A percentile compares a stretch with the other conserved stretches of the same genome.
Conservation (phyloP, 2,888 invertebrate species). For the Tetragnatha montana region DNA sequence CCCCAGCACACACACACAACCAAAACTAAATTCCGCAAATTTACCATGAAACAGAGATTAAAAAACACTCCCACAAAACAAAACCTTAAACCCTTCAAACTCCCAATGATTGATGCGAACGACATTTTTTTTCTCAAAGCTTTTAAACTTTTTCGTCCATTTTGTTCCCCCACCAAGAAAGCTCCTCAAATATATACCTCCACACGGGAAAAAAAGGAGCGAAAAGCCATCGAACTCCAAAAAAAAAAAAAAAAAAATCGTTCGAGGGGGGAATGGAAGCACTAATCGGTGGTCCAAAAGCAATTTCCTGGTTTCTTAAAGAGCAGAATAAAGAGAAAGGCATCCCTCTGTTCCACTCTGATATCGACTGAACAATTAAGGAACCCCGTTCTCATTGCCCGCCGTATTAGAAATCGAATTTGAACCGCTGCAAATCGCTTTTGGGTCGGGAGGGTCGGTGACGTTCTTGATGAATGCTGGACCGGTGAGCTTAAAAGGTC, state of each 20-base stretch:
- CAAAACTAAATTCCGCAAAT: no score
- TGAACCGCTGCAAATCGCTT: slow-evolving; percentile 7
- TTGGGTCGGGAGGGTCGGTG: background rate
- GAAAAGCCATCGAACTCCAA: slow-evolving; percentile 4
- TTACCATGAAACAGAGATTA: no score
- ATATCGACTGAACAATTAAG: slow-evolving; percentile 57
- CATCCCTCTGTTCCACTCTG: slow-evolving; percentile 18
- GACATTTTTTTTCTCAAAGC: background rate
- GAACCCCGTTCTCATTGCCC: slow-evolving; percentile 15
- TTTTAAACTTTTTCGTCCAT: background rate
- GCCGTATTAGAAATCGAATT: slow-evolving; percentile 29
- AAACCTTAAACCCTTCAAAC: background rate
- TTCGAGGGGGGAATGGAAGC: slow-evolving; percentile 9
- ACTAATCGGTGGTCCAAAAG: slow-evolving; percentile 47
- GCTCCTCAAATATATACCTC: background rate
- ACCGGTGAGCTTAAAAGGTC: background rate
- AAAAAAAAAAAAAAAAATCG: background rate
- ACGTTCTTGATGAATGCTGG: no score
- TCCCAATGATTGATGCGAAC: background rate
- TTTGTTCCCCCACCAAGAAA: background rate
- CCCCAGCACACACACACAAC: no score
- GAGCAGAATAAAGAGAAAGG: slow-evolving; percentile 7
- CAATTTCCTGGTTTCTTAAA: slow-evolving; percentile 48
- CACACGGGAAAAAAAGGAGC: background rate
- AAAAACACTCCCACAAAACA: background rate